phyloP scores from a whole-genome alignment of 2,888 invertebrate species.

The Piscicola geometra region DNA sequence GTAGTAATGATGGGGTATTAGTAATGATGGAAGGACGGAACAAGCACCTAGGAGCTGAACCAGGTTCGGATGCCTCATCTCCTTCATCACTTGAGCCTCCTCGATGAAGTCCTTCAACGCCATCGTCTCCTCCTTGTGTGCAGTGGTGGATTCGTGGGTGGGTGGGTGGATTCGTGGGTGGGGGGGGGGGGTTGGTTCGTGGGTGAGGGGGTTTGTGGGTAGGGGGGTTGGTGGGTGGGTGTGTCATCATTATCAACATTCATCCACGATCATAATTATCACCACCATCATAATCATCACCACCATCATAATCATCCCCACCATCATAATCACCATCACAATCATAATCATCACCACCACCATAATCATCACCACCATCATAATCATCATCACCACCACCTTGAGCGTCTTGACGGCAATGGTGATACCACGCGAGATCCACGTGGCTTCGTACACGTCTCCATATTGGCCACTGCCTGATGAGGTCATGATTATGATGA shows the following conservation, averaged over 20 bases:
- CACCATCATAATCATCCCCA: too few species aligned
- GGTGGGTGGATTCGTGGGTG: neutral
- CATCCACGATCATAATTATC: neutral
- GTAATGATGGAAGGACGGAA: neutral
- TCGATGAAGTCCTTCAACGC: constrained; percentile 97
- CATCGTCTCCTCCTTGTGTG: constrained; percentile 86
- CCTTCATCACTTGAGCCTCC: constrained; percentile 99
- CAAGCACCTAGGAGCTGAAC: constrained; percentile 79
- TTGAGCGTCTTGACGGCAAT: constrained; percentile 98
- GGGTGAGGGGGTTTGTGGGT: too few species aligned
- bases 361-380: too few species aligned
- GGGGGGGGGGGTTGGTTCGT: neutral
- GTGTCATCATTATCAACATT: neutral
- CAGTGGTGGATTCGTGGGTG: neutral
- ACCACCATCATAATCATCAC: too few species aligned
- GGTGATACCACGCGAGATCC: constrained; percentile 92
- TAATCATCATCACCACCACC: constrained; percentile 51
- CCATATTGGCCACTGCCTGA: constrained; percentile 80
- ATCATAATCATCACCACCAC: too few species aligned
- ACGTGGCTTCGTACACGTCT: constrained; percentile 85
- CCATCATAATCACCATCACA: too few species aligned
- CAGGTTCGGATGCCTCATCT: constrained; percentile 97
- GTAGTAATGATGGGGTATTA: too few species aligned
- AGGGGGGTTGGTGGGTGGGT: too few species aligned
- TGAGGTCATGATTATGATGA: neutral